These are phyloP conservation scores for Henricia sp. DNA, from an alignment of 53 echinoderm and acorn worm species.

Conservation along the genomic window DNA sequence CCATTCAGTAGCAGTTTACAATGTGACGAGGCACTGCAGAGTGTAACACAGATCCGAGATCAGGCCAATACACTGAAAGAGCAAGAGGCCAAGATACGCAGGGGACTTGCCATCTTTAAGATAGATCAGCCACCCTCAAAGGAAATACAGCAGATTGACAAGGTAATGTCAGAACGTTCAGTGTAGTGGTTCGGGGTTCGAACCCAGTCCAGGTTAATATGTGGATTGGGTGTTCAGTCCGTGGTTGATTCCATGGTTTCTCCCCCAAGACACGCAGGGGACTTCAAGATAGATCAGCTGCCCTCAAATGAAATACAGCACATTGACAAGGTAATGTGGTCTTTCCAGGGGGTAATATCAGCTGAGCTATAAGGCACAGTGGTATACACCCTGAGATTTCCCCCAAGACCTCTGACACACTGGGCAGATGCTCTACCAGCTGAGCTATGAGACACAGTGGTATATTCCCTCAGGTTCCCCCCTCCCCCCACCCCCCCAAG, in stretches of 20 bases:
- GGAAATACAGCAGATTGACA: slow-evolving; percentile 94
- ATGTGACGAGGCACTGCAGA: slow-evolving; percentile 88
- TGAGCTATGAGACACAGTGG: no score
- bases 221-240: no score
- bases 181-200: slow-evolving; percentile 77
- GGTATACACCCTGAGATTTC: no score
- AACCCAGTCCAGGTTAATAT: no score
- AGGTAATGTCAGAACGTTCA: slow-evolving; percentile 95
- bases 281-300: slow-evolving; percentile 96
- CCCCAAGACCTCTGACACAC: no score
- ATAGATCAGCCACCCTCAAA: slow-evolving; percentile 98
- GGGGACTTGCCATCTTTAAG: slow-evolving; percentile 98
- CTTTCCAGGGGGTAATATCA: no score
- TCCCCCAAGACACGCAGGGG: slow-evolving; percentile 82
- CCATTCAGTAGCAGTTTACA: slow-evolving; percentile 85
- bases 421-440: no score
- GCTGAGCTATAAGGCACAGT: no score
- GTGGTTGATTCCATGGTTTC: slow-evolving; percentile 64
- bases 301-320: slow-evolving; percentile 94
- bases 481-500: no score
- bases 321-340: slow-evolving; percentile 94
- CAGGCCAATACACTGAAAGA: slow-evolving; percentile 86
- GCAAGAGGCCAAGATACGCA: slow-evolving; percentile 88
- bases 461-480: no score
- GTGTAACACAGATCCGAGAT: slow-evolving; percentile 70